Percentiles rank a stretch among this genome's conserved stretches.
These are phyloP conservation scores for Catagonus wagneri DNA, from an alignment of 2,113 vertebrate species.

Conservation along the genomic window DNA sequence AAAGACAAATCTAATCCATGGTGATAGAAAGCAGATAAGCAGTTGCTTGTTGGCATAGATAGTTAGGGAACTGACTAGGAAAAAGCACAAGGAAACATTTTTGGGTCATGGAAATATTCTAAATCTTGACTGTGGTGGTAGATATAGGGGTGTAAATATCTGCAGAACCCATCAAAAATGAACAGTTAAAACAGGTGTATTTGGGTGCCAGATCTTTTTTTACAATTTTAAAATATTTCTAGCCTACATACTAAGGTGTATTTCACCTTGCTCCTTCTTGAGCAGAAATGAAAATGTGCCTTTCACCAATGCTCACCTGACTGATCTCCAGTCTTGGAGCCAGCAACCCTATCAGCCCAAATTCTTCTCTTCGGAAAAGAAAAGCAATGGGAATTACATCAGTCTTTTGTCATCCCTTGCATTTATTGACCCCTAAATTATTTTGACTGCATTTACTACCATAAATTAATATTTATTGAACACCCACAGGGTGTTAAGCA, in stretches of 20 bases:
- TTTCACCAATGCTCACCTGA: not conserved
- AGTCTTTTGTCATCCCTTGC: not conserved
- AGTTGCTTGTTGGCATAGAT: not conserved
- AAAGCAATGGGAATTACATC: slow-evolving; percentile 34
- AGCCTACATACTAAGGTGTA: not conserved
- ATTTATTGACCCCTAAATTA: slow-evolving; percentile 30
- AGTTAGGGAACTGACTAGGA: not conserved
- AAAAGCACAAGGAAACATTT: not conserved
- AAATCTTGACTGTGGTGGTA: not conserved
- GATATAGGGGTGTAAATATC: not conserved
- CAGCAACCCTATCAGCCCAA: not conserved
- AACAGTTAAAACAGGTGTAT: slow-evolving; percentile 25
- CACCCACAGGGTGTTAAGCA: not conserved
- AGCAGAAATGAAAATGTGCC: not conserved
- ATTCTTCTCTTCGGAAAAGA: slow-evolving; percentile 44
- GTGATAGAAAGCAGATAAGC: not conserved
- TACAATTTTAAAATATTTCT: not conserved
- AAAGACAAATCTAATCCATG: not conserved
- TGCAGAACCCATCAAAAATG: slow-evolving; percentile 26
- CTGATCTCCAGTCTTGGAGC: slow-evolving; percentile 12
- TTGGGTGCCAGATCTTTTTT: not conserved
- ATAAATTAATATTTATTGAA: slow-evolving; percentile 17
- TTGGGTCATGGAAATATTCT: slow-evolving; percentile 20
- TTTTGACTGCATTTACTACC: slow-evolving; percentile 41
- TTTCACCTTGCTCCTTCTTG: not conserved